Evolutionary conservation across 1,140 invertebrate species (phyloP), one percentile per base, ranked within the genome.

Genomic region (Aricia agestis): DNA sequence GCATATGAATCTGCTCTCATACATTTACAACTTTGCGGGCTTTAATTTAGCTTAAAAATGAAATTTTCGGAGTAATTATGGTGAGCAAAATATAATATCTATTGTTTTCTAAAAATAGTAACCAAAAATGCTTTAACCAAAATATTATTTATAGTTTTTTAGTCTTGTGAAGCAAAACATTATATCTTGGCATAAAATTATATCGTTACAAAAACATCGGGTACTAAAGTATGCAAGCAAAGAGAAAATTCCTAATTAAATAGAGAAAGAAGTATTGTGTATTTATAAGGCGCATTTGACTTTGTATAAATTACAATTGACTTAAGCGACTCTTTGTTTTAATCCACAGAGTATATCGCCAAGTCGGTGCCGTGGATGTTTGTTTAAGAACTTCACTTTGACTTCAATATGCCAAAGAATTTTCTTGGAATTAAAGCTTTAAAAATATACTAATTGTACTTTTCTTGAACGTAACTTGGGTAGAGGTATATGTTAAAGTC

Each of bases 381-480:
- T 85, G 80, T 85, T 85, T 83, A 87, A 75, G 78, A 90, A 88
- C 84, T 88, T 87, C 74, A 79, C 77, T 85, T 81, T 84, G 82
- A 85, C 84, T 86, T 85, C 82, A 83, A 86, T 81, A 77, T 78
- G 76, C 79, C 77, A 81, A 83, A 82, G 84, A 19, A 25, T 11
- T 19, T 67, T 41, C 58, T 17, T 18, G 57, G 57, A 61, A 36
- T 59, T 57, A 52, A 19, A 59, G 57, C 31, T 25, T 67, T 11
- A 13, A 67, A 52, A 67, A 65, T 41, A 68, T 66, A 63, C 36
- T 66, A 68, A 74, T 71, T 71, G 59, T 70, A 70, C 70, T 36
- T 70, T 67, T 45, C 68, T 36, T 71, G 45, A 52, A 52, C 45
- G 45, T 52, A 13, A 52, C 45, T 36, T 36, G 36, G 5, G 9